phyloP scores from a whole-genome alignment of 2,797 vertebrate species.

The Sebastes aleutianus region DNA sequence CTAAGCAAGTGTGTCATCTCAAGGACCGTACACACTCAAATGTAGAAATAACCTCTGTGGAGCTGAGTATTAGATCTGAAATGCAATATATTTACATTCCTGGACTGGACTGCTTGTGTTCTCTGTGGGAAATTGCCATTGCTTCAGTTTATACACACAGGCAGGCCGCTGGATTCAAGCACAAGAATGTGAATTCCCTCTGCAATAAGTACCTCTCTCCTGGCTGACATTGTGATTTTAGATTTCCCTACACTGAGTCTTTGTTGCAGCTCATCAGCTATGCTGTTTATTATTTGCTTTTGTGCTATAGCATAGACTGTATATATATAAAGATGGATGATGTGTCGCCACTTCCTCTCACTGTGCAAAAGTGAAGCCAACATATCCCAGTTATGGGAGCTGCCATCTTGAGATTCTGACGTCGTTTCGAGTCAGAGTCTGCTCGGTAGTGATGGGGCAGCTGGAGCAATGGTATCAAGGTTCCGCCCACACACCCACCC shows the following conservation, averaged over 20 bases:
- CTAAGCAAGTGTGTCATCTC: conserved; percentile 58
- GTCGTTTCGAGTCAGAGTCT: too few species aligned
- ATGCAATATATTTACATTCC: conserved; percentile 50
- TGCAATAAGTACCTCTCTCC: conserved; percentile 10
- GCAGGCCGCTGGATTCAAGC: conserved; percentile 12
- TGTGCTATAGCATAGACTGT: too few species aligned
- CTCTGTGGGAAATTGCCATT: conserved; percentile 55
- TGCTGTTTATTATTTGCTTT: conserved; percentile 12
- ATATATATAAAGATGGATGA: too few species aligned
- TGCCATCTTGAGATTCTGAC: too few species aligned
- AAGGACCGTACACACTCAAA: conserved; percentile 8
- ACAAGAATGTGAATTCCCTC: conserved; percentile 34
- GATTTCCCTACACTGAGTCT: neutral
- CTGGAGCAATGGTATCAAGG: too few species aligned
- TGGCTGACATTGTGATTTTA: conserved; percentile 20
- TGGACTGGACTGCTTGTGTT: conserved; percentile 33
- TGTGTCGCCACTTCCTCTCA: too few species aligned
- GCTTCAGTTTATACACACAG: conserved; percentile 31
- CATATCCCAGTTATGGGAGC: too few species aligned
- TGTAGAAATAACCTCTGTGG: conserved; percentile 46
- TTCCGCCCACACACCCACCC: too few species aligned
- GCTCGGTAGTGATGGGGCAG: too few species aligned
- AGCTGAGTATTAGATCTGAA: conserved; percentile 38
- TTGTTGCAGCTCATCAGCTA: neutral
- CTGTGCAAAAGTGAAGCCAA: too few species aligned